Evolutionary conservation across 1,140 invertebrate genomes (phyloP), one percentile per base, ranked within the genome.

Genomic region (Rhynchophorus ferrugineus): DNA sequence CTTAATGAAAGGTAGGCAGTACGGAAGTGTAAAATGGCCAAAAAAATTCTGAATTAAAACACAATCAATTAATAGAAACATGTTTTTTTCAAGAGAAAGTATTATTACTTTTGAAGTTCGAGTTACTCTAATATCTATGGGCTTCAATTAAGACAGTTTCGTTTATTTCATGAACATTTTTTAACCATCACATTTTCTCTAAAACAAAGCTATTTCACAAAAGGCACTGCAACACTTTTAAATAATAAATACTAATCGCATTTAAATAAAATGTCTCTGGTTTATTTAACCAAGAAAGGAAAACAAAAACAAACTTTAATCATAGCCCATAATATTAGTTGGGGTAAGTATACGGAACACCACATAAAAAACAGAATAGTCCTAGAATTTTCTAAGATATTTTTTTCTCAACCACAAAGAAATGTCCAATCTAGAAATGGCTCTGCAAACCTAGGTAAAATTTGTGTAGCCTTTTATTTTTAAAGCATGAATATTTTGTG

Each of bases 1-100:
- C 57, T 33, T 48, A 44, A 37, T 22, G 18, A 39, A 43, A 51
- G 46, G 44, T 59, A 49, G 52, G 57, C 48, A 51, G 59, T 61
- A 61, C 56, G 52, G 48, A 49, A 61, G 50, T 38, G 44, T 52
- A 50, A 51, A 41, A 56, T 39, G 38, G 24, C 43, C 35, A 47
- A 20, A 41, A 36, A 36, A 39, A 9, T 20, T 19, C 41, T 17
- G n/a, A 44, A 20, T 2, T 13, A 44, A 16, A 44, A 8, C 8
- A 44, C 18, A 44, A 44, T 2, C 14, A 19, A 19, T 13, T 13
- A 13, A 22, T 18, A 29, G 8, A 19, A 11, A 19, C 18, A 44
- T 29, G n/a, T 13, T 13, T 8, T n/a, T n/a, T n/a, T n/a, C n/a
- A n/a, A n/a, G n/a, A n/a, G n/a, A 44, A 44, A 44, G n/a, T 13